A percentile compares a stretch with the other conserved stretches of the same genome.
Evolutionary conservation across 1,140 invertebrate genomes (phyloP).

Genomic region (Drosophila lini): DNA sequence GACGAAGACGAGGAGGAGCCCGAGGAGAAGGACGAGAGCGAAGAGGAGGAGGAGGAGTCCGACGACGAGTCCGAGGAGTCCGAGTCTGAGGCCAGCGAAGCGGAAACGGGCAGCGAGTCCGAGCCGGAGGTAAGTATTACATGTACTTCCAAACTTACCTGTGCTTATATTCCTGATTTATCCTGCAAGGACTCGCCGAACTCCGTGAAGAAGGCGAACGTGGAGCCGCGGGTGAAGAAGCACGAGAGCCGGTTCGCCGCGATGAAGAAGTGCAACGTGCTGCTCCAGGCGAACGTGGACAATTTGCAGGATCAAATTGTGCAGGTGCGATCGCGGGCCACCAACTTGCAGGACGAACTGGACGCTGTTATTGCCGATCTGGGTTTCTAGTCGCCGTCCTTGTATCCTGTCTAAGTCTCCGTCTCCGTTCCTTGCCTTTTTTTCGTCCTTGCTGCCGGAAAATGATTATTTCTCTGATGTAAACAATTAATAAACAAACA

Average conservation of each 20-base stretch:
- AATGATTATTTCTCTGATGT: slow-evolving; percentile 36
- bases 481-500: slow-evolving; percentile 40
- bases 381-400: slow-evolving; percentile 64
- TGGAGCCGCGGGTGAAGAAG: slow-evolving; percentile 87
- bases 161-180: neutral
- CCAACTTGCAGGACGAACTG: slow-evolving; percentile 91
- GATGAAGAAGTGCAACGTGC: slow-evolving; percentile 93
- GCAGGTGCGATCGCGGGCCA: slow-evolving; percentile 91
- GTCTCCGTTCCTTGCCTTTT: slow-evolving; percentile 68
- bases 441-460: slow-evolving; percentile 62
- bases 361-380: slow-evolving; percentile 87
- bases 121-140: slow-evolving; percentile 86
- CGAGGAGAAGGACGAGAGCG: slow-evolving; percentile 86
- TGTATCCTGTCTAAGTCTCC: slow-evolving; percentile 29
- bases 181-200: slow-evolving; percentile 86
- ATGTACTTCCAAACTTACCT: slow-evolving; percentile 62
- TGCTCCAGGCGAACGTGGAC: slow-evolving; percentile 93
- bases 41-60: slow-evolving; percentile 88
- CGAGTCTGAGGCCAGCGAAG: slow-evolving; percentile 86
- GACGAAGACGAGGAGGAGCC: slow-evolving; percentile 87
- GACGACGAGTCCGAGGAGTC: slow-evolving; percentile 88
- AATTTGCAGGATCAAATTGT: slow-evolving; percentile 92
- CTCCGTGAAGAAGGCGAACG: slow-evolving; percentile 88
- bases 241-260: slow-evolving; percentile 91
- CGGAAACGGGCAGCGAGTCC: slow-evolving; percentile 88